These are phyloP conservation scores for Oryzias sinensis DNA, from an alignment of 2,797 vertebrate species.

Conservation along the genomic window DNA sequence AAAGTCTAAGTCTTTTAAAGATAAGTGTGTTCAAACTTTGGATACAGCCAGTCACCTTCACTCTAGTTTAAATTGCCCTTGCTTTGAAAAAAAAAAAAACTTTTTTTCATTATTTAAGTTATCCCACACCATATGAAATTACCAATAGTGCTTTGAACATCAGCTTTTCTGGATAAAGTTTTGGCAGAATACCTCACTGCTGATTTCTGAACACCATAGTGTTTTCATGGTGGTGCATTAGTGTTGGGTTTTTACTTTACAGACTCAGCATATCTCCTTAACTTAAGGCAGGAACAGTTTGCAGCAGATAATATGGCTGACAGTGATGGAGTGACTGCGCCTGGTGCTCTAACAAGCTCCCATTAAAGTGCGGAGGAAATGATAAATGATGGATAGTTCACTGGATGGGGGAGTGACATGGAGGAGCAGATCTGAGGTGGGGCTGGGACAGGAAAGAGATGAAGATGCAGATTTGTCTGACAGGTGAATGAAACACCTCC, in stretches of 20 bases:
- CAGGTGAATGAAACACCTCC: constrained; percentile 17
- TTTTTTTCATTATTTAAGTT: too few species aligned
- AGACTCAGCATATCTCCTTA: background rate
- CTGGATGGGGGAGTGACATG: constrained; percentile 26
- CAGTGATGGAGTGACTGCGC: constrained; percentile 45
- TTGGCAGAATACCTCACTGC: too few species aligned
- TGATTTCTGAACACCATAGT: background rate
- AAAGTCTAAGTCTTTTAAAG: too few species aligned
- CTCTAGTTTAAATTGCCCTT: too few species aligned
- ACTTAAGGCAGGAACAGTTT: constrained; percentile 6
- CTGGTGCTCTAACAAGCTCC: constrained; percentile 29
- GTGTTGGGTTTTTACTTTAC: background rate
- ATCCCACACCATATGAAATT: too few species aligned
- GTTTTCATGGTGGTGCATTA: background rate
- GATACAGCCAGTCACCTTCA: too few species aligned
- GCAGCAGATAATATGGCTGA: constrained; percentile 16
- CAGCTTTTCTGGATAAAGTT: too few species aligned
- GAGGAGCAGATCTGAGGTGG: constrained; percentile 34
- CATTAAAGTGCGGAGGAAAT: constrained; percentile 19
- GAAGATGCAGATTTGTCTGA: constrained; percentile 34
- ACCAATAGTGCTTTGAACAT: too few species aligned
- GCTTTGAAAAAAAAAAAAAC: too few species aligned
- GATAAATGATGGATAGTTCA: constrained; percentile 45
- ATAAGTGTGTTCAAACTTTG: too few species aligned
- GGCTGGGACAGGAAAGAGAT: constrained; percentile 25